phyloP scores from a whole-genome alignment of 2,797 vertebrate genomes.

The Podarcis lilfordi region DNA sequence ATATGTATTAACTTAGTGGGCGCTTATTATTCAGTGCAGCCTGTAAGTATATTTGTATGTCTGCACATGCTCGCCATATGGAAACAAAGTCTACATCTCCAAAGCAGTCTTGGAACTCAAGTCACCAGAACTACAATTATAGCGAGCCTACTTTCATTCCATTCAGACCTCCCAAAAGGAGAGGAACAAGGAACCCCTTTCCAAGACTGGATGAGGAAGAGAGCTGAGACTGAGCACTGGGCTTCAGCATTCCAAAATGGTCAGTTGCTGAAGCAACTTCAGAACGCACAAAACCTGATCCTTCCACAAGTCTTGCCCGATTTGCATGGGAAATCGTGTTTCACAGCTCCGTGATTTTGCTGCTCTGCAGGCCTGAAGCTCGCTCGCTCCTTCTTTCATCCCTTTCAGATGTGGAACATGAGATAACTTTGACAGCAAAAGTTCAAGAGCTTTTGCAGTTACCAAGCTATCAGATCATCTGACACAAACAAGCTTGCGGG shows the following conservation, averaged over 20 bases:
- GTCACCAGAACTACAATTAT: neutral
- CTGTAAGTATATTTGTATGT: neutral
- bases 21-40: neutral
- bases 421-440: constrained; percentile 51
- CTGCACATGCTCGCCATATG: neutral
- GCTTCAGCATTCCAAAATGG: neutral
- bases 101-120: constrained; percentile 11
- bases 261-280: constrained; percentile 11
- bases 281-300: neutral
- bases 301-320: neutral
- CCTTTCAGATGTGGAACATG: constrained; percentile 53
- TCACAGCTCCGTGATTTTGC: constrained; percentile 50
- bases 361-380: constrained; percentile 45
- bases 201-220: neutral
- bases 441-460: constrained; percentile 49
- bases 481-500: neutral
- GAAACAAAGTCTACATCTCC: neutral
- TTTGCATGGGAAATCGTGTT: constrained; percentile 43
- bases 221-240: neutral
- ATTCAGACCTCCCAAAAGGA: constrained; percentile 1
- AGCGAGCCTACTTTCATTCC: neutral
- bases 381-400: constrained; percentile 61
- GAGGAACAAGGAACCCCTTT: neutral
- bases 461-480: constrained; percentile 1
- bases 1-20: constrained; percentile 1